Evolutionary conservation across 30 jellyfish, hydroid and myxozoan species (phyloP), one percentile per base, ranked within the genome.

Genomic region (Catostylus mosaicus): DNA sequence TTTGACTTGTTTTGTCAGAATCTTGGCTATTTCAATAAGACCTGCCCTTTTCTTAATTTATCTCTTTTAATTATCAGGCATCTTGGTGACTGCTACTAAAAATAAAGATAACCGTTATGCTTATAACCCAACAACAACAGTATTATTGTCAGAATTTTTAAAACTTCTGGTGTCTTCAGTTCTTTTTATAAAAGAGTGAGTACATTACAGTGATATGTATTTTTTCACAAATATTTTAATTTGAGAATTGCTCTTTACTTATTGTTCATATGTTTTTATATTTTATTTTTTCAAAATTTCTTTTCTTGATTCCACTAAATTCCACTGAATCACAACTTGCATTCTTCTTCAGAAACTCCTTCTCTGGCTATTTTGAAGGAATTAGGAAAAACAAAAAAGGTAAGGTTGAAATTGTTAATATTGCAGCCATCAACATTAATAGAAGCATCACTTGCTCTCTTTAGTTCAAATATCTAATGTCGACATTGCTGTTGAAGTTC

Each of bases 21-120:
- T n/a, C n/a, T n/a, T n/a, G n/a, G n/a, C n/a, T n/a, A n/a, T n/a
- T n/a, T n/a, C n/a, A n/a, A n/a, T n/a, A n/a, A n/a, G n/a, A n/a
- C n/a, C n/a, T n/a, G n/a, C n/a, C n/a, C n/a, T n/a, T n/a, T n/a
- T n/a, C n/a, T n/a, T n/a, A n/a, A n/a, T n/a, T n/a, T n/a, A n/a
- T n/a, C n/a, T n/a, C n/a, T n/a, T n/a, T n/a, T n/a, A n/a, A n/a
- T 64, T 68, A 14, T 75, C 78, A 91, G 98, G 98, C 36, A 91
- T 91, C n/a, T 65, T 92, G 80, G 95, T 92, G 22, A 92, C 98
- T 45, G 97, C 98, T 0, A 92, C 98, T 33, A 92, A 92, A 69
- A 79, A 80, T 73, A 86, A 86, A 59, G 85, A 82, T 18, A 92
- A 87, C 60, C 86, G 76, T 19, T 92, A 86, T 60, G 86, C 95